Evolutionary conservation across 1,140 invertebrate species (phyloP).

Genomic region (Tetramorium simillimum): DNA sequence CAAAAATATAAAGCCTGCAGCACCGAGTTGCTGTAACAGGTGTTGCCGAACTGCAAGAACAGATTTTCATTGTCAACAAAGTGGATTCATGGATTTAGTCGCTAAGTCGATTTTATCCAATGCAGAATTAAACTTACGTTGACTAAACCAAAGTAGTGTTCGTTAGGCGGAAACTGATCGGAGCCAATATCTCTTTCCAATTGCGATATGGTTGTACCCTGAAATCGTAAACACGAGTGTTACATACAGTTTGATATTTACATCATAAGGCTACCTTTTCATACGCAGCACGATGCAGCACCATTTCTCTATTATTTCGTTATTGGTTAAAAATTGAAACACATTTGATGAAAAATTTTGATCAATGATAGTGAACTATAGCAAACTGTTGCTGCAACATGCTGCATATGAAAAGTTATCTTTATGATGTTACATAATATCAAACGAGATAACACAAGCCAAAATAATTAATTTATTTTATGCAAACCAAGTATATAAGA

Average conservation of each 20-base stretch:
- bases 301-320: too few relatives aligned
- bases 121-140: slow-evolving; percentile 91
- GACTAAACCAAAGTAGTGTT: slow-evolving; percentile 99
- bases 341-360: too few relatives aligned
- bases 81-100: neutral
- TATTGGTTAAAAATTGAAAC: too few relatives aligned
- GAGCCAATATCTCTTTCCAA: slow-evolving; percentile 98
- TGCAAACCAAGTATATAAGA: neutral
- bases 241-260: neutral
- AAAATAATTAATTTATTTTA: too few relatives aligned
- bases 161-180: slow-evolving; percentile 98
- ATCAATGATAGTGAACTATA: too few relatives aligned
- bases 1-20: slow-evolving; percentile 99
- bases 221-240: slow-evolving; percentile 76
- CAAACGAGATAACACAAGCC: neutral
- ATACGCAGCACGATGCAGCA: too few relatives aligned
- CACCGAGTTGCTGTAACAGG: slow-evolving; percentile 99
- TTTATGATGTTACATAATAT: neutral
- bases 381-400: too few relatives aligned
- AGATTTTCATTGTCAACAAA: slow-evolving; percentile 51
- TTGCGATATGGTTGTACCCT: slow-evolving; percentile 99
- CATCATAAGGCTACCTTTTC: neutral
- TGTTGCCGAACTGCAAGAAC: slow-evolving; percentile 98
- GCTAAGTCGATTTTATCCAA: neutral
- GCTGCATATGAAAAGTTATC: too few relatives aligned